Evolutionary conservation across 1,140 invertebrate genomes (phyloP), one percentile per base, ranked within the genome.

Genomic region (Heterodera carotae): DNA sequence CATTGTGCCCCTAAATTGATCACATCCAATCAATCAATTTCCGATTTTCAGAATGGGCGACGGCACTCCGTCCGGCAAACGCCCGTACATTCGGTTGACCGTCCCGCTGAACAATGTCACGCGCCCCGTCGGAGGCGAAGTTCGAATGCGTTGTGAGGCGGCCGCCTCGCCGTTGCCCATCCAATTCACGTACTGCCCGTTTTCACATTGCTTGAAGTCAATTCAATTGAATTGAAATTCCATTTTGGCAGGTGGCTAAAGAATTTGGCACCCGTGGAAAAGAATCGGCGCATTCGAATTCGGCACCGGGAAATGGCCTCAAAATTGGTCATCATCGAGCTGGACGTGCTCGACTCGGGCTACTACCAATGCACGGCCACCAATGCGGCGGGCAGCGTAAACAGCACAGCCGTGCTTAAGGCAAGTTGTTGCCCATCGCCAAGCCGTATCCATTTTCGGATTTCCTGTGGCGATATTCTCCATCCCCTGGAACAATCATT

Each of bases 331-430:
- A 88, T 87, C 27, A 74, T 72, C 33, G 79, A 88, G n/a, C 64
- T 87, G n/a, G 85, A 87, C 72, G 85, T 87, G 0, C 76, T 87
- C 15, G 85, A 87, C 64, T 77, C 72, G 36, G 85, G 83, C 15
- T 87, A 88, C 68, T 86, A 86, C 79, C 81, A 85, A 48, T 87
- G 85, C 73, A 83, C 86, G 25, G 86, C 82, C 36, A 68, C 56
- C 36, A 87, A 87, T 67, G 43, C 74, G 25, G 85, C 85, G 31
- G 85, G 86, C 29, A 85, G 80, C 31, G 85, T 87, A 6, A 87
- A 87, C 69, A 86, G 81, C 27, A 87, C 85, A 15, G 68, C 82
- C 34, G 85, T 86, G 7, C 75, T 86, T 18, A 76, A 84, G 77
- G 85, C 87, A 59, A 75, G 33, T n/a, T n/a, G n/a, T n/a, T n/a